These are phyloP conservation scores for Panthera tigris DNA, from an alignment of 2,113 vertebrate genomes.

Conservation along the genomic window DNA sequence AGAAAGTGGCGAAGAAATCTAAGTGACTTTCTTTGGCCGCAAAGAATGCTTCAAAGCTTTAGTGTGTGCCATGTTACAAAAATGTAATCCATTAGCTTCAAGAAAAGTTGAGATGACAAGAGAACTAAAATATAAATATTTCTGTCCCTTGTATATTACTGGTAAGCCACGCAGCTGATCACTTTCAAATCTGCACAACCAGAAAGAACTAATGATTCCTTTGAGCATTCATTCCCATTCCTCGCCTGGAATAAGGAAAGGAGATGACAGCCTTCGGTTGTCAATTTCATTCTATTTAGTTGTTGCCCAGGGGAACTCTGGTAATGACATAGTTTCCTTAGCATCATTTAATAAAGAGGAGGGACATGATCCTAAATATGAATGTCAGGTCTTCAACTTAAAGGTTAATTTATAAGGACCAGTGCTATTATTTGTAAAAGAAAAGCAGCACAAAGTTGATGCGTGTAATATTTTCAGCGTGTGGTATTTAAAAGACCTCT, in stretches of 20 bases:
- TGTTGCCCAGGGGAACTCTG: slow-evolving; percentile 30
- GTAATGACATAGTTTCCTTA: not conserved
- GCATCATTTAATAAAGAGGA: slow-evolving; percentile 64
- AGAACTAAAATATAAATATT: slow-evolving; percentile 57
- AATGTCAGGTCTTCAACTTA: slow-evolving; percentile 25
- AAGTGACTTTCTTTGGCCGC: not conserved
- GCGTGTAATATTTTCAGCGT: not conserved
- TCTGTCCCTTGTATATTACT: not conserved
- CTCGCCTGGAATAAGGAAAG: slow-evolving; percentile 59
- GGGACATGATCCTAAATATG: not conserved
- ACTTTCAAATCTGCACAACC: slow-evolving; percentile 43
- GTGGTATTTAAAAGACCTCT: not conserved
- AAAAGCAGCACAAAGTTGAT: not conserved
- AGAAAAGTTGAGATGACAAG: slow-evolving; percentile 3
- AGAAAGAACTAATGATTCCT: slow-evolving; percentile 35
- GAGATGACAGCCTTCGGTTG: slow-evolving; percentile 59
- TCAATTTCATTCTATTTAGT: slow-evolving; percentile 74
- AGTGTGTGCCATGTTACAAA: not conserved
- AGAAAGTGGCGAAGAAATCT: slow-evolving; percentile 16
- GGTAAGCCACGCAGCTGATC: not conserved
- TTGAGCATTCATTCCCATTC: slow-evolving; percentile 38
- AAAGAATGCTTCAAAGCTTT: not conserved
- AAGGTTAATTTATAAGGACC: slow-evolving; percentile 14
- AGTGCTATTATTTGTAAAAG: not conserved
- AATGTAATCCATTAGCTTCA: not conserved